These are phyloP conservation scores for Cepphus grylle DNA, from an alignment of 2,113 vertebrate species.

Conservation along the genomic window DNA sequence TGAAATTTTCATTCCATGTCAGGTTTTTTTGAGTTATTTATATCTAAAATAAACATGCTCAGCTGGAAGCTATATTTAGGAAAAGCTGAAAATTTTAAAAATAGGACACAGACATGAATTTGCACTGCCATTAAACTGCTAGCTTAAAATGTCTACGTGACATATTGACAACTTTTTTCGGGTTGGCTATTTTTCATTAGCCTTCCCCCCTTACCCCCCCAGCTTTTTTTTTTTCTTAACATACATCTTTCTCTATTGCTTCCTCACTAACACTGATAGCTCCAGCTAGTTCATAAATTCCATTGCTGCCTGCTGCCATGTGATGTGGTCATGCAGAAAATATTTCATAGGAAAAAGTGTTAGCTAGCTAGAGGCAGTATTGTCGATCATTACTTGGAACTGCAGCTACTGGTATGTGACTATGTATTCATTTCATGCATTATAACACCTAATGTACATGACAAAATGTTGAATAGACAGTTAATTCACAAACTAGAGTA, in stretches of 20 bases:
- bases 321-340: slow-evolving; percentile 67
- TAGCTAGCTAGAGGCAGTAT: slow-evolving; percentile 60
- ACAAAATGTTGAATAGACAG: slow-evolving; percentile 68
- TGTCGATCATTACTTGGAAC: slow-evolving; percentile 51
- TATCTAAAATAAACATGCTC: neutral
- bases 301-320: slow-evolving; percentile 54
- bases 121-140: neutral
- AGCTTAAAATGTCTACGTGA: neutral
- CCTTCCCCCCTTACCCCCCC: rapidly evolving
- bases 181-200: neutral
- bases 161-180: neutral
- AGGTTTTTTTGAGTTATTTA: neutral
- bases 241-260: neutral
- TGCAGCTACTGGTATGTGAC: slow-evolving; percentile 63
- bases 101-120: neutral
- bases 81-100: slow-evolving; percentile 15
- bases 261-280: slow-evolving; percentile 3
- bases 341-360: slow-evolving; percentile 55
- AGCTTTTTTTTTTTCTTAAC: neutral
- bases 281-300: slow-evolving; percentile 66
- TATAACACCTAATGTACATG: slow-evolving; percentile 70
- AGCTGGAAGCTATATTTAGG: slow-evolving; percentile 32
- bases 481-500: slow-evolving; percentile 60
- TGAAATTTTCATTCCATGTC: neutral
- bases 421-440: slow-evolving; percentile 75